Evolutionary conservation across 1,140 invertebrate species (phyloP), one percentile per base, ranked within the genome.

Genomic region (Papilio glaucus): DNA sequence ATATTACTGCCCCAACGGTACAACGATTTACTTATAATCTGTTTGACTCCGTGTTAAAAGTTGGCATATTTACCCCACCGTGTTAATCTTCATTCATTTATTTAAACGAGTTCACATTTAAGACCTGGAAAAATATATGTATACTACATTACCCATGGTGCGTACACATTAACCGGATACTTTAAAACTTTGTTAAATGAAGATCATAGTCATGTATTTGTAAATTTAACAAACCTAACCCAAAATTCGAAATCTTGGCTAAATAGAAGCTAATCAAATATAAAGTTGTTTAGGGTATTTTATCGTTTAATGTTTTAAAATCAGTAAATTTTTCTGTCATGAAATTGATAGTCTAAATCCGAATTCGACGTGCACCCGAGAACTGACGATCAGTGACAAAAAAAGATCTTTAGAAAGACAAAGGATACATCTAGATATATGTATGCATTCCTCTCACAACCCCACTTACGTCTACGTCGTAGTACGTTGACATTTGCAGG

Each of bases 21-120:
- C 62, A 61, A 26, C 60, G 62, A 65, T 39, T 65, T 18, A 65
- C 62, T 41, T 65, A 65, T 60, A 24, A 60, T 37, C 15, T 39
- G 37, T 41, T 62, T 38, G 33, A 38, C n/a, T 38, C 13, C 15
- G 7, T 12, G 29, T 24, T 39, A 3, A 65, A 65, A 21, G 15
- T 57, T 8, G n/a, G 18, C 21, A 24, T 2, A 10, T 21, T 21
- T 21, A 49, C 18, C 45, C 49, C 5, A 53, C 21, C 21, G 18
- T 18, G 45, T 15, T 24, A 8, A 21, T 53, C 9, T 53, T 24
- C 18, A 18, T 53, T 53, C 24, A 24, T 53, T 53, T 21, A 24
- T 53, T 53, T 8, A 53, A 9, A 24, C 12, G 24, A 53, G n/a
- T 53, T 53, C 49, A 49, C 18, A 24, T 8, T 53, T 49, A 3